Evolutionary conservation across 1,140 invertebrate species (phyloP), one percentile per base, ranked within the genome.

Genomic region (Drosophila kikkawai): DNA sequence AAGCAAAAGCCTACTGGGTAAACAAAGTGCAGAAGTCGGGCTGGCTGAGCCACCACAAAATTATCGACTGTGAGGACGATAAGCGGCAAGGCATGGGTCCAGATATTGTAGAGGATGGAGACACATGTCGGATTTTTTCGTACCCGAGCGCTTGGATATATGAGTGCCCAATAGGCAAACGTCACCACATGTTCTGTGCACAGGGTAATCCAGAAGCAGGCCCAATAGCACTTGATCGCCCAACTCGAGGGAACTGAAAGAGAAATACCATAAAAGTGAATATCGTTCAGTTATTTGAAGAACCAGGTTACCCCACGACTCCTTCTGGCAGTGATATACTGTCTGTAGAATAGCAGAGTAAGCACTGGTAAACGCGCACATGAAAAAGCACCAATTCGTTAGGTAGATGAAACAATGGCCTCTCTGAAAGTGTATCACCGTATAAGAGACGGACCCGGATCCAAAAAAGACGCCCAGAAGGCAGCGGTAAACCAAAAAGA

Each of bases 41-140:
- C 93, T 0, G 97, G 96, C 56, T 96, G 94, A 3, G 93, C 94
- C 0, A 95, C 95, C 3, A 97, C 79, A 26, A 94, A 93, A 22
- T 97, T 85, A 92, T 97, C 97, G 1, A 95, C 47, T 1, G 96
- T 75, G 93, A 97, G 96, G 15, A 96, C 81, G 0, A 96, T 53
- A 3, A 94, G 95, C 87, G 97, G 97, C 41, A 94, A 91, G 0
- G 94, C 95, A 83, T 98, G 97, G 9, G 95, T 93, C 92, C 96
- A 94, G 3, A 96, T 86, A 79, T 97, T 96, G 4, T 36, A 68
- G 0, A 67, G 2, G 13, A 19, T 22, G 0, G 44, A 55, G 4
- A 69, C 4, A 9, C 37, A n/a, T 0, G 41, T 42, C 0, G 41
- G 36, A 29, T 37, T 56, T 5, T n/a, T n/a, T n/a, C 2, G 6